Conservation (phyloP, 2,888 invertebrate genomes). For the Apotomis betuletana region DNA sequence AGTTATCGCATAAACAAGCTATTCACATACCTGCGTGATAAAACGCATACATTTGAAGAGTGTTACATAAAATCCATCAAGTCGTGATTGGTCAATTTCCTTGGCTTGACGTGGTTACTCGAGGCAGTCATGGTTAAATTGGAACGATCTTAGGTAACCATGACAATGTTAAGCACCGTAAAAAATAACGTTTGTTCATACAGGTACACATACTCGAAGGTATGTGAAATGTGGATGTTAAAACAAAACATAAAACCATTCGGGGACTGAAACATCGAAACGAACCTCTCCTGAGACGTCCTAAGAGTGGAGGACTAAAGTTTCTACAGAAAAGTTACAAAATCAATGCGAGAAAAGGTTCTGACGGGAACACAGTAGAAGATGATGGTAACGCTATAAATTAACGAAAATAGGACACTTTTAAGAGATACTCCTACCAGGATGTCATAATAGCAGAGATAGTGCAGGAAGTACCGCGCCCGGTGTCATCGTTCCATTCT, state of each 20-base stretch:
- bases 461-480: constrained; percentile 37
- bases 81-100: constrained; percentile 31
- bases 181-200: background rate
- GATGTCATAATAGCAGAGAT: constrained; percentile 28
- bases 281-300: too few relatives aligned
- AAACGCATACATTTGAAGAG: constrained; percentile 1
- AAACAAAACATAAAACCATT: too few relatives aligned
- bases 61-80: constrained; percentile 16
- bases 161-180: background rate
- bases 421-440: constrained; percentile 11
- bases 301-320: too few relatives aligned
- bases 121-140: constrained; percentile 23
- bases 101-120: constrained; percentile 2
- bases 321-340: too few relatives aligned
- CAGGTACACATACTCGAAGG: too few relatives aligned
- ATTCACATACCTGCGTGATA: constrained; percentile 26
- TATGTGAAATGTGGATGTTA: too few relatives aligned
- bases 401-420: background rate
- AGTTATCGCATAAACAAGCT: constrained; percentile 3
- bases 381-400: background rate
- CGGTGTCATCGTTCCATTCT: constrained; percentile 34
- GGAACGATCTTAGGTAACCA: background rate
- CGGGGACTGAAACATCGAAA: too few relatives aligned
- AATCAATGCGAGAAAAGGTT: background rate
- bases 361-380: too few relatives aligned